phyloP scores from a whole-genome alignment of 1,140 invertebrate species.

The Panagrolaimus sp. region DNA sequence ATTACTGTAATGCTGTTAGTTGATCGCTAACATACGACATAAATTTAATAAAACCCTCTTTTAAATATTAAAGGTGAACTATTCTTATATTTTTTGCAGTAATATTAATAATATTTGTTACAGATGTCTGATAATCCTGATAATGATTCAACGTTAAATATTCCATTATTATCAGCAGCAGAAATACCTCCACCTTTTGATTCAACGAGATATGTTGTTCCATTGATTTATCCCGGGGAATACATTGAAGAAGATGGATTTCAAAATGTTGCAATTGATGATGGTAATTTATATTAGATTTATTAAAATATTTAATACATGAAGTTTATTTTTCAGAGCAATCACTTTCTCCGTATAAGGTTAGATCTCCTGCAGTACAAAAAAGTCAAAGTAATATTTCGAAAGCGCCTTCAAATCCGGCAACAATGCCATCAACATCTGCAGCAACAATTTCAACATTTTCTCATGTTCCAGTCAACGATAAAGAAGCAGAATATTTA shows the following conservation, averaged over 20 bases:
- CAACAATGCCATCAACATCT: neutral
- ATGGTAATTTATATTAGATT: neutral
- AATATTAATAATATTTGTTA: neutral
- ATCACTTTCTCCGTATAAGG: neutral
- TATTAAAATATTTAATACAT: neutral
- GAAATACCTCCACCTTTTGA: neutral
- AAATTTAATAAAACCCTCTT: neutral
- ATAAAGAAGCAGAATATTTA: neutral
- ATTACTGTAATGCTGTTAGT: neutral
- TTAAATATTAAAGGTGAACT: neutral
- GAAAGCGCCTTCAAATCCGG: neutral
- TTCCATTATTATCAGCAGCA: neutral
- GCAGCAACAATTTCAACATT: neutral
- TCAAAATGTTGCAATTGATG: constrained; percentile 10
- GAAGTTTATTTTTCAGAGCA: neutral
- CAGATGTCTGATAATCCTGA: neutral
- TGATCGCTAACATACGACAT: neutral
- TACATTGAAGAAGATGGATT: neutral
- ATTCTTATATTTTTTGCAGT: neutral
- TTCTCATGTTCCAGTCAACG: neutral
- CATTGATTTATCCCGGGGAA: neutral
- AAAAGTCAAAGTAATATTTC: neutral
- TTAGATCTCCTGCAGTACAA: neutral
- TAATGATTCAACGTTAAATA: neutral
- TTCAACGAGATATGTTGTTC: neutral